phyloP scores from a whole-genome alignment of 35 echinoderm and acorn worm genomes.

The Acanthaster planci region DNA sequence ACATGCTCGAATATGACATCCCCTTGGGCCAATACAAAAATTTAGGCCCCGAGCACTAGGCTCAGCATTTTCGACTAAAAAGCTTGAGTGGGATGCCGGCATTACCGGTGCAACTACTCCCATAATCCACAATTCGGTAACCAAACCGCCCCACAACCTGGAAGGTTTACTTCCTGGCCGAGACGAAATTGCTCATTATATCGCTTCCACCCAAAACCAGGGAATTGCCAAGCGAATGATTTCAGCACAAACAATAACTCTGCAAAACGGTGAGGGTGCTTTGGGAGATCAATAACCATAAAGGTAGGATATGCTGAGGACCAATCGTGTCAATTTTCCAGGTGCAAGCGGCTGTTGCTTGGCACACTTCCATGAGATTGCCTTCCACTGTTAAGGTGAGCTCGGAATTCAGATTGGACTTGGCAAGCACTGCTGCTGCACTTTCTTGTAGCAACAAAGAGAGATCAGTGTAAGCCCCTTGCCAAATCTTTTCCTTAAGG shows the following conservation, averaged over 20 bases:
- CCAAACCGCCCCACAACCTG: slow-evolving; percentile 10
- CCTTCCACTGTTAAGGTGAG: background rate
- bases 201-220: slow-evolving; percentile 9
- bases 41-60: background rate
- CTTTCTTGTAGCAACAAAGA: background rate
- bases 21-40: background rate
- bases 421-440: background rate
- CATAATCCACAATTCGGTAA: slow-evolving; percentile 35
- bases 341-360: background rate
- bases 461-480: background rate
- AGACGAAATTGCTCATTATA: slow-evolving; percentile 44
- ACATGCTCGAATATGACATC: background rate
- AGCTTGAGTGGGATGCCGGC: background rate
- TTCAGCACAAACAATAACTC: slow-evolving; percentile 20
- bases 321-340: background rate
- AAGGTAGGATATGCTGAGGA: background rate
- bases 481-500: background rate
- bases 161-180: background rate
- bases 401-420: background rate
- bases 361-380: background rate
- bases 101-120: background rate
- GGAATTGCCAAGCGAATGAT: slow-evolving; percentile 16
- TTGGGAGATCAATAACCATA: background rate
- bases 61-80: background rate
- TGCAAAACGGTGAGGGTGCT: slow-evolving; percentile 2